Percentiles rank a stretch among this genome's conserved stretches.
Evolutionary conservation across 2,113 vertebrate species (phyloP).

Genomic region (Periophthalmodon schlosseri): DNA sequence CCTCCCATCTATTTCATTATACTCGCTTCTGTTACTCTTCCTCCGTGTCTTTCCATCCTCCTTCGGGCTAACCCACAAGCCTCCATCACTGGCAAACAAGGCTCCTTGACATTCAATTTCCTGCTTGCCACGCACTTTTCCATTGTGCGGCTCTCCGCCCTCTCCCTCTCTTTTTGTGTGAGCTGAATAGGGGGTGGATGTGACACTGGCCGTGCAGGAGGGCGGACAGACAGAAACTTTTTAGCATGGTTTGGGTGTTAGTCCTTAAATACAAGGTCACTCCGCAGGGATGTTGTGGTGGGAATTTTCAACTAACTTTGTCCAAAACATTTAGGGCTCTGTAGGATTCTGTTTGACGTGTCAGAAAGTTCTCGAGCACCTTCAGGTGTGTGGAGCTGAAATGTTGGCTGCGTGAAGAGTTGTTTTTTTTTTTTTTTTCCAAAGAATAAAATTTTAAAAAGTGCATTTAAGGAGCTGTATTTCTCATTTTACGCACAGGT

Average conservation of each 20-base stretch:
- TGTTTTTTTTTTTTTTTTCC: background rate
- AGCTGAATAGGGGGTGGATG: slow-evolving; percentile 60
- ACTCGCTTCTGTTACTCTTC: slow-evolving; percentile 23
- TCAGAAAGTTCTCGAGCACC: background rate
- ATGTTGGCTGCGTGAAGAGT: background rate
- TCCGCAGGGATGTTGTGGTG: slow-evolving; percentile 24
- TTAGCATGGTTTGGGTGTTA: slow-evolving; percentile 24
- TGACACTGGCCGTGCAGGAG: slow-evolving; percentile 33
- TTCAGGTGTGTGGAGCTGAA: background rate
- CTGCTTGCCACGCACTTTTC: slow-evolving; percentile 75
- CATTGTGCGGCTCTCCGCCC: slow-evolving; percentile 57
- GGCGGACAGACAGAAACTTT: slow-evolving; percentile 22
- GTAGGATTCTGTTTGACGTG: background rate
- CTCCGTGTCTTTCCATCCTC: slow-evolving; percentile 46
- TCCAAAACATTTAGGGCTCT: slow-evolving; percentile 11
- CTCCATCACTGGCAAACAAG: slow-evolving; percentile 79
- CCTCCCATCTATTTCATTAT: slow-evolving; percentile 47
- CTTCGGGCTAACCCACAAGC: slow-evolving; percentile 70
- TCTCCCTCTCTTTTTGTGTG: slow-evolving; percentile 56
- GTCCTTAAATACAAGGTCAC: slow-evolving; percentile 54
- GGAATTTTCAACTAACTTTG: slow-evolving; percentile 25
- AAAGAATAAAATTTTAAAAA: background rate
- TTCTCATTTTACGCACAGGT: too few relatives aligned
- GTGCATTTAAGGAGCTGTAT: too few relatives aligned
- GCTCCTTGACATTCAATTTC: slow-evolving; percentile 82